Evolutionary conservation across 2,888 invertebrate genomes (phyloP).

Genomic region (Acleris sparsana): DNA sequence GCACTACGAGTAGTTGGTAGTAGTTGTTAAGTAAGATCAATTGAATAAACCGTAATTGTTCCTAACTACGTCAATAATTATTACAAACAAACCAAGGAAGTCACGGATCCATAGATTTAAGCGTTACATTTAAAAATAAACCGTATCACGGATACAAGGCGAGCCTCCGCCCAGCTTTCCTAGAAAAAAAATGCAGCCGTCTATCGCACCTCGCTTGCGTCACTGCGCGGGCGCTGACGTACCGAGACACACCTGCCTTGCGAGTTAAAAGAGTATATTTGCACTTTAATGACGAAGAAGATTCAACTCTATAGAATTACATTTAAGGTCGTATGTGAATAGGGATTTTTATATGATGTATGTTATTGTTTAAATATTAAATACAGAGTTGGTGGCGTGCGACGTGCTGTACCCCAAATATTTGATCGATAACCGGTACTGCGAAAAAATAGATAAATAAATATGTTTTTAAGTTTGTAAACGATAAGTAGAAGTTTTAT

Average conservation of each 20-base stretch:
- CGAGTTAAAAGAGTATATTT: too few relatives aligned
- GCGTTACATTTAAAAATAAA: constrained; percentile 25
- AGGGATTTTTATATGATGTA: neutral
- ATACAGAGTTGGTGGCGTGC: constrained; percentile 8
- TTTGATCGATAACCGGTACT: constrained; percentile 36
- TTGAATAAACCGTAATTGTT: too few relatives aligned
- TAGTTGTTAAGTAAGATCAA: too few relatives aligned
- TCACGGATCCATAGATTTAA: too few relatives aligned
- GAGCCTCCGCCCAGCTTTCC: constrained; percentile 41
- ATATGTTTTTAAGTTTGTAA: constrained; percentile 10
- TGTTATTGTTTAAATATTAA: too few relatives aligned
- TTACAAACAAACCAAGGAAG: too few relatives aligned
- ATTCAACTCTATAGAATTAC: too few relatives aligned
- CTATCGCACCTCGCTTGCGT: constrained; percentile 50
- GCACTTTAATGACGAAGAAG: too few relatives aligned
- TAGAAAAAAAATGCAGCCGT: constrained; percentile 46
- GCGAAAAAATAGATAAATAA: constrained; percentile 25
- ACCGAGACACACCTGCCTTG: constrained; percentile 20
- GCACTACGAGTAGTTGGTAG: too few relatives aligned
- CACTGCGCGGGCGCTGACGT: constrained; percentile 52
- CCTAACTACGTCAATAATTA: too few relatives aligned
- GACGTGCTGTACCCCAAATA: constrained; percentile 28
- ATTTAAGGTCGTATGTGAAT: too few relatives aligned
- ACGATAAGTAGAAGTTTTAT: neutral
- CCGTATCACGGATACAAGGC: constrained; percentile 31